Evolutionary conservation across 2,797 vertebrate genomes (phyloP), one percentile per base, ranked within the genome.

Genomic region (Acomys russatus): DNA sequence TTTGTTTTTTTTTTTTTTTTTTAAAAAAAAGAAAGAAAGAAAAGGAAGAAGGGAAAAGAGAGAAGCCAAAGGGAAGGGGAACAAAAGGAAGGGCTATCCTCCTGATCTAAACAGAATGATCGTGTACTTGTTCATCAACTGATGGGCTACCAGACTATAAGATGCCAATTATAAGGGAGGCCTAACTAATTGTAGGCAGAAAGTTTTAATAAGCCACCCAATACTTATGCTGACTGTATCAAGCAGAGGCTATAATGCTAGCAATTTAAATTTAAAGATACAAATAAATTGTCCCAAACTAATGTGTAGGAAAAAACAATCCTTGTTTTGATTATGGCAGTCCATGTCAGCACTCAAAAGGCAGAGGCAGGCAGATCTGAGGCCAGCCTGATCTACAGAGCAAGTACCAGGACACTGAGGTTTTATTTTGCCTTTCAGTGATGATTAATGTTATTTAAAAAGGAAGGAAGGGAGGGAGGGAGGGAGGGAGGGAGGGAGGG

Each of bases 401-500:
- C 10, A 44, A 56, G 54, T 14, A 30, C 14, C 15, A 64, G 23
- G 59, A 44, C 66, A 84, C 28, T 54, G 64, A 56, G 38, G 49
- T 59, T 68, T 77, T 86, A 83, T 49, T 83, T 63, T 91, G 73
- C 83, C 56, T 71, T 59, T 92, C 22, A 94, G 28, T 89, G 83
- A n/a, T 54, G 20, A n/a, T 15, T 56, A 79, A 79, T 85, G 82
- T 66, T 28, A 66, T 49, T 44, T 6, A 68, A 33, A 84, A 49
- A 79, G 20, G 54, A n/a, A 61, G 44, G 44, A 44, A 44, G 44
- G 44, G 4, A 44, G 44, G 44, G 4, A 44, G 44, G 44, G 4
- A 44, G 44, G 44, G 4, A 44, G 44, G 44, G 4, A 44, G 44
- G 44, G n/a, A n/a, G n/a, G n/a, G n/a, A n/a, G n/a, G n/a, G n/a